These are phyloP conservation scores for Eucidaris tribuloides DNA, from an alignment of 35 echinoderm and acorn worm genomes.

Conservation along the genomic window DNA sequence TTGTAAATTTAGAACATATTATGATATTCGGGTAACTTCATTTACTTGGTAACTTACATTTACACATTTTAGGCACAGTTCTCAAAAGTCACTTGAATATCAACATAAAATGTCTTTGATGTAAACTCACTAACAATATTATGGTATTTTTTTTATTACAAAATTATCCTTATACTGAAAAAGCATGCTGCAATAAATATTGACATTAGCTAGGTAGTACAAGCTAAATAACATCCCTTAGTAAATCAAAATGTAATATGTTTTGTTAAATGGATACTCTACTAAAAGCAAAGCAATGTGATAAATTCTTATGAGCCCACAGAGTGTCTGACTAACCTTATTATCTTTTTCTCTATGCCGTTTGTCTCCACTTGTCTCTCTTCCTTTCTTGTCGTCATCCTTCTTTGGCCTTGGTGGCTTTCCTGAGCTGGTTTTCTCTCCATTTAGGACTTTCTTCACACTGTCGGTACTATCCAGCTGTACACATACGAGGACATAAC, in stretches of 20 bases:
- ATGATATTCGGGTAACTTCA: too few relatives aligned
- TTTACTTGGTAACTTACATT: not conserved
- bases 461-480: slow-evolving; percentile 59
- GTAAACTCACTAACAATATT: not conserved
- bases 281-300: too few relatives aligned
- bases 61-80: not conserved
- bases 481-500: too few relatives aligned
- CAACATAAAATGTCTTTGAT: not conserved
- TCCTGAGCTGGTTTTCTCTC: slow-evolving; percentile 64
- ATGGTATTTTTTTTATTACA: too few relatives aligned
- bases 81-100: not conserved
- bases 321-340: slow-evolving; percentile 46
- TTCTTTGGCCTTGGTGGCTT: slow-evolving; percentile 88
- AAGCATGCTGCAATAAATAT: too few relatives aligned
- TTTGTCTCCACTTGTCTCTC: slow-evolving; percentile 79
- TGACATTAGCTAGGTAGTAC: too few relatives aligned
- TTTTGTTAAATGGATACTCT: too few relatives aligned
- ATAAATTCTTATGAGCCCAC: too few relatives aligned
- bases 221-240: too few relatives aligned
- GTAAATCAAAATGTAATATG: too few relatives aligned
- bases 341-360: slow-evolving; percentile 64
- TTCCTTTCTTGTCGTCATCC: slow-evolving; percentile 74
- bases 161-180: too few relatives aligned
- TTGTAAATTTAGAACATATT: not conserved
- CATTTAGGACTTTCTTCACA: slow-evolving; percentile 81